These are phyloP conservation scores for Sebastes iracundus DNA, from an alignment of 2,797 vertebrate genomes.

Conservation along the genomic window DNA sequence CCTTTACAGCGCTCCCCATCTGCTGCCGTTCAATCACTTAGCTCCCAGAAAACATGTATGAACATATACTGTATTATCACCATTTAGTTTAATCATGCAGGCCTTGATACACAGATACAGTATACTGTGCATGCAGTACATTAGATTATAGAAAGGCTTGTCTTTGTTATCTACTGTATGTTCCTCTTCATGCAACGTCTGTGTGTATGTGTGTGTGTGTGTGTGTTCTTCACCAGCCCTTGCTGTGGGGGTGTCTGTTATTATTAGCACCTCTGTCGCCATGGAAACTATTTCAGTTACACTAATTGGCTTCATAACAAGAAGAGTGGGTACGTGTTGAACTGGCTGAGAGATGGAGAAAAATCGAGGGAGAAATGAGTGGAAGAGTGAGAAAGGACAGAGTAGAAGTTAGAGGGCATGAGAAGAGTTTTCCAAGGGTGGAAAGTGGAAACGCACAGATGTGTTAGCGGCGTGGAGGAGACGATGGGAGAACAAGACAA, in stretches of 20 bases:
- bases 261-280: slow-evolving; percentile 83
- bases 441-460: slow-evolving; percentile 21
- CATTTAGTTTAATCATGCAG: neutral
- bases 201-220: neutral
- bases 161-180: slow-evolving; percentile 31
- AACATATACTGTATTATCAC: neutral
- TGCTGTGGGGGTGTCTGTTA: slow-evolving; percentile 81
- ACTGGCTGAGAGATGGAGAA: slow-evolving; percentile 53
- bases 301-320: slow-evolving; percentile 82
- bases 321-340: slow-evolving; percentile 73
- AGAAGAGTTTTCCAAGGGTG: slow-evolving; percentile 22
- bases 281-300: slow-evolving; percentile 83
- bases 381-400: slow-evolving; percentile 30
- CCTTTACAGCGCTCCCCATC: neutral
- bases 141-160: neutral
- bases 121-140: neutral
- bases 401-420: slow-evolving; percentile 51
- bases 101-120: neutral
- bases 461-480: neutral
- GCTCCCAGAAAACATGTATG: neutral
- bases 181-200: slow-evolving; percentile 15
- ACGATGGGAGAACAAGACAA: neutral
- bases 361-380: slow-evolving; percentile 35
- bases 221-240: slow-evolving; percentile 64
- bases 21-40: neutral